Percentiles rank a stretch among this genome's conserved stretches.
Conservation (phyloP, 2,113 vertebrate species). For the Steatornis caripensis region DNA sequence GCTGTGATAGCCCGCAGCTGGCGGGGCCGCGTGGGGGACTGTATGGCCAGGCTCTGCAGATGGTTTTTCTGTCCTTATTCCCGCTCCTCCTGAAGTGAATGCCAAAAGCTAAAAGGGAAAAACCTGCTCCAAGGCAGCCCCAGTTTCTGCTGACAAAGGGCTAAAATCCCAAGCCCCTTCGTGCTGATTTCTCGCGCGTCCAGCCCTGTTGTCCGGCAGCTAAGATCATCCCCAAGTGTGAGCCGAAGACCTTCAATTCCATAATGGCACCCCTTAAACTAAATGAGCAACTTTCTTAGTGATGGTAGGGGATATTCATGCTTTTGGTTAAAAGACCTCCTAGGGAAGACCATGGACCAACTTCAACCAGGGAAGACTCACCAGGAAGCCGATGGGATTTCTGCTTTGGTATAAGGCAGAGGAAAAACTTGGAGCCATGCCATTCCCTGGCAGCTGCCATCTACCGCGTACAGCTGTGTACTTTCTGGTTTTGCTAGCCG, state of each 20-base stretch:
- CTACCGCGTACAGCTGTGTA: rapidly evolving
- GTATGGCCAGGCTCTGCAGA: background rate
- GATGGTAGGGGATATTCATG: background rate
- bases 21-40: background rate
- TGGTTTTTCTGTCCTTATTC: background rate
- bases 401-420: background rate
- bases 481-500: background rate
- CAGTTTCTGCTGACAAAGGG: constrained; percentile 30
- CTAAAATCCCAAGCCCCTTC: background rate
- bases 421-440: background rate
- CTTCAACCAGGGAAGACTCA: background rate
- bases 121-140: background rate
- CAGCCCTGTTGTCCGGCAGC: background rate
- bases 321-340: background rate
- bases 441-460: background rate
- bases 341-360: background rate
- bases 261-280: background rate
- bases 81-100: background rate
- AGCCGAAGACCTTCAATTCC: background rate
- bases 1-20: background rate
- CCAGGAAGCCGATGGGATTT: background rate
- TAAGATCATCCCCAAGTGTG: rapidly evolving
- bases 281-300: background rate
- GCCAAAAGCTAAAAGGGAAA: constrained; percentile 35
- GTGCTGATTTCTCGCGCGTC: rapidly evolving